Conservation (phyloP, 2,113 vertebrate genomes). For the Rhineura floridana region DNA sequence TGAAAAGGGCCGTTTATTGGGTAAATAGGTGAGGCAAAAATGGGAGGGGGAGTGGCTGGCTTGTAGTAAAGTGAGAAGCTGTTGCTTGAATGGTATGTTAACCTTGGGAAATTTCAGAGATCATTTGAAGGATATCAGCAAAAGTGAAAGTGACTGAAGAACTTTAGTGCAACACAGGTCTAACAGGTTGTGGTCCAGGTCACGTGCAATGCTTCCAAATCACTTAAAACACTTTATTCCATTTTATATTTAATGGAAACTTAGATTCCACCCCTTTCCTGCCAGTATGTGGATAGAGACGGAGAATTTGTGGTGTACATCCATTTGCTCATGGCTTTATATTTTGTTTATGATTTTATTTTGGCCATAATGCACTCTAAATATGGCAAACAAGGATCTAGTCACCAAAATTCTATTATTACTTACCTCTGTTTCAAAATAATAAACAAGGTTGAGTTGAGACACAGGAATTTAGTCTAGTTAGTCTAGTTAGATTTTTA, state of each 20-base stretch:
- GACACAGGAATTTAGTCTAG: not conserved
- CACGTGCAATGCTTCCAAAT: not conserved
- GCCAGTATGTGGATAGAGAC: not conserved
- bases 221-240: not conserved
- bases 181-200: not conserved
- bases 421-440: not conserved
- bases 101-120: not conserved
- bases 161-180: not conserved
- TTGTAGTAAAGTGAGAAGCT: not conserved
- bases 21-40: not conserved
- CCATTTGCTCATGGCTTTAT: not conserved
- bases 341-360: constrained; percentile 35
- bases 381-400: not conserved
- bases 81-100: not conserved
- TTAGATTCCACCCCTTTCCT: not conserved
- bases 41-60: not conserved
- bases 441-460: constrained; percentile 2
- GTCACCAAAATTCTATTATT: not conserved
- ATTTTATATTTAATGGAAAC: fast-evolving
- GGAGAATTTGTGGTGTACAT: not conserved
- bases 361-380: not conserved
- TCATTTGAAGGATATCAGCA: not conserved
- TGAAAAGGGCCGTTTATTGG: not conserved
- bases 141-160: not conserved
- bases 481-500: constrained; percentile 8